These are phyloP conservation scores for Therioaphis trifolii DNA, from an alignment of 2,888 invertebrate species.

Conservation along the genomic window DNA sequence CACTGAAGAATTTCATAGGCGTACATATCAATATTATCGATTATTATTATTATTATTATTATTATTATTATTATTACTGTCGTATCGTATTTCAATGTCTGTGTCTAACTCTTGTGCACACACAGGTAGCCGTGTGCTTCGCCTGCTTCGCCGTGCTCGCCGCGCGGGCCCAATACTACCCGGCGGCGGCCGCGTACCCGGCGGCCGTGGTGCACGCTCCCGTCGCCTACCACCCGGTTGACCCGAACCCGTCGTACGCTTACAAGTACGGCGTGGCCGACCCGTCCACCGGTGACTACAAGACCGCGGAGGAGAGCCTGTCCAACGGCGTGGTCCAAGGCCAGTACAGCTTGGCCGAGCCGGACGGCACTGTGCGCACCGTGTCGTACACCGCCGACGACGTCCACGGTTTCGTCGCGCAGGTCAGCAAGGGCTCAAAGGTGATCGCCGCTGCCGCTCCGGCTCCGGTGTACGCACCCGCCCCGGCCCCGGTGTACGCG, in stretches of 20 bases:
- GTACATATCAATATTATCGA: too few relatives aligned
- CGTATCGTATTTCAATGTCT: too few relatives aligned
- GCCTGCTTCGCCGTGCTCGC: conserved; percentile 40
- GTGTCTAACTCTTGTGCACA: too few relatives aligned
- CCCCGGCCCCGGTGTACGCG: conserved; percentile 64
- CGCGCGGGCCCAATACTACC: conserved; percentile 43
- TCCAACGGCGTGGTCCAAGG: conserved; percentile 66
- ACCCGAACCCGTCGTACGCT: conserved; percentile 66
- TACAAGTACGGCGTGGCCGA: conserved; percentile 67
- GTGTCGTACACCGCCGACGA: conserved; percentile 67
- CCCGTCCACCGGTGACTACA: conserved; percentile 66
- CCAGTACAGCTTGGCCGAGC: conserved; percentile 66
- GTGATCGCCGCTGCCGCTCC: conserved; percentile 63
- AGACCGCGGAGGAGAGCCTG: conserved; percentile 66
- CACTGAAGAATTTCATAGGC: too few relatives aligned
- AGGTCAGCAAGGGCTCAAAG: conserved; percentile 64
- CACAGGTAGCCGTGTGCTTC: conserved; percentile 50
- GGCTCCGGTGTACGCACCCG: conserved; percentile 54
- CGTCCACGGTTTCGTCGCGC: conserved; percentile 66
- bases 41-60: too few relatives aligned
- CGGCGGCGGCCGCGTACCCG: not conserved
- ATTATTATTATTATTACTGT: too few relatives aligned
- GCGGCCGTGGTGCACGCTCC: conserved; percentile 52
- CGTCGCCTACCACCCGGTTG: conserved; percentile 63
- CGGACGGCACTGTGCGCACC: conserved; percentile 66